Conservation (phyloP, 2,113 vertebrate genomes). For the Sciurus niger region DNA sequence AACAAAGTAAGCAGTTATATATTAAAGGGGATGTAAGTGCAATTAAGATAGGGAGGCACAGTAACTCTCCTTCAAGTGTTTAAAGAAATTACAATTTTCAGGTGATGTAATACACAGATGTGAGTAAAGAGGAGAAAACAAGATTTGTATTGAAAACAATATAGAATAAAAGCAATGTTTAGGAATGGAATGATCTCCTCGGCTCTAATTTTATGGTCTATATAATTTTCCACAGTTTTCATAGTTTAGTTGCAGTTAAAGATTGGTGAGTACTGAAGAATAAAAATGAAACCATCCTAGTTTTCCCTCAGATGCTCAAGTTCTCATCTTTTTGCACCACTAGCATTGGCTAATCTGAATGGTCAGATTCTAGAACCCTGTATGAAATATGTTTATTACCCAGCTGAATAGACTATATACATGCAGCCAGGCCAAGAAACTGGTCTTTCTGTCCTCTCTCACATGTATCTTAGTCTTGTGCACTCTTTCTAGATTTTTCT, state of each 20-base stretch:
- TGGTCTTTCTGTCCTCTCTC: background rate
- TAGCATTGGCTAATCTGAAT: background rate
- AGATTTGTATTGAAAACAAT: background rate
- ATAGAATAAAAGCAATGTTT: background rate
- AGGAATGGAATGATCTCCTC: background rate
- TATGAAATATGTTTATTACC: background rate
- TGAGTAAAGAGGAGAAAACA: background rate
- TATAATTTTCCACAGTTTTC: background rate
- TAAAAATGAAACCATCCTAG: background rate
- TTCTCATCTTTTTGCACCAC: background rate
- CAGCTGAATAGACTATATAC: background rate
- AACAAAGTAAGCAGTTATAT: conserved; percentile 83
- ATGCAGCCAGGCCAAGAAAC: background rate
- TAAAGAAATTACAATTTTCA: conserved; percentile 6
- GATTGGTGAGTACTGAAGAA: background rate
- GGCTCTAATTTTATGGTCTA: background rate
- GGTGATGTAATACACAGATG: background rate
- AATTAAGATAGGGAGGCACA: background rate
- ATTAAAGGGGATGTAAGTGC: conserved; percentile 35
- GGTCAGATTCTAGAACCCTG: background rate
- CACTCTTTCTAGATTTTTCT: background rate
- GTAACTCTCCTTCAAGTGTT: background rate
- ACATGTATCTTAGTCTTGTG: background rate
- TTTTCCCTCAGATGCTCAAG: background rate
- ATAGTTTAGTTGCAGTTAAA: background rate